These are phyloP conservation scores for Colletes latitarsis DNA, from an alignment of 1,140 invertebrate species.

Conservation along the genomic window DNA sequence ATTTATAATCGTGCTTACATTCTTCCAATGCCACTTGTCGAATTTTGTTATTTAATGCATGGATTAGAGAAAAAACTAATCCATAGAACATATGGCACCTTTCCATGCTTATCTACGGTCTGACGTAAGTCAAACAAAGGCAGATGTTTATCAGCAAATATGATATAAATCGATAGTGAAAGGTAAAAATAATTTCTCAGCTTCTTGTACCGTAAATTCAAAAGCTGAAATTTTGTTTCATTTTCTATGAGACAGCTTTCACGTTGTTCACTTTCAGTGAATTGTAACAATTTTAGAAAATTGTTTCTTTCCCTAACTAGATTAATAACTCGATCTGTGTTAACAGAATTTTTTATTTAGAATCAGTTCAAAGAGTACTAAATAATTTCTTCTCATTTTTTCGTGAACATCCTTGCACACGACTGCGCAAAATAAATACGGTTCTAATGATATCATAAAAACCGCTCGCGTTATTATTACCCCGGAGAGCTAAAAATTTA, in stretches of 20 bases:
- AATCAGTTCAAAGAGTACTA: no score
- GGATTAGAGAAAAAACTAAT: conserved; percentile 25
- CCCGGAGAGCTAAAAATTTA: not conserved
- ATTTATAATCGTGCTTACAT: no score
- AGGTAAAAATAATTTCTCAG: conserved; percentile 14
- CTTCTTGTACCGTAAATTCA: not conserved
- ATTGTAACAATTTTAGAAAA: no score
- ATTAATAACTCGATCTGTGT: no score
- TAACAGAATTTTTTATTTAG: conserved; percentile 27
- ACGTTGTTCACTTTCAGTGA: no score
- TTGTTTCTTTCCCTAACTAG: no score
- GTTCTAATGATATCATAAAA: not conserved
- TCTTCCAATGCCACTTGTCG: not conserved
- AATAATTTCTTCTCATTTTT: no score
- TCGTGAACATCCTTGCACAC: no score
- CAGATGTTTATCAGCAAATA: conserved; percentile 58
- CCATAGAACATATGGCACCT: conserved; percentile 47
- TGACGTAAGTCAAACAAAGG: conserved; percentile 52
- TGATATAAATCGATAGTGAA: conserved; percentile 32
- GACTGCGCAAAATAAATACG: no score
- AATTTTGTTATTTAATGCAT: not conserved
- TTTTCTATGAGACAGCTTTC: no score
- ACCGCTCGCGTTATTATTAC: not conserved
- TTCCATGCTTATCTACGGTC: conserved; percentile 48
- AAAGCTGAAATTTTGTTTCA: no score